phyloP scores from a whole-genome alignment of 2,888 invertebrate genomes.

The Pseudococcus longispinus region DNA sequence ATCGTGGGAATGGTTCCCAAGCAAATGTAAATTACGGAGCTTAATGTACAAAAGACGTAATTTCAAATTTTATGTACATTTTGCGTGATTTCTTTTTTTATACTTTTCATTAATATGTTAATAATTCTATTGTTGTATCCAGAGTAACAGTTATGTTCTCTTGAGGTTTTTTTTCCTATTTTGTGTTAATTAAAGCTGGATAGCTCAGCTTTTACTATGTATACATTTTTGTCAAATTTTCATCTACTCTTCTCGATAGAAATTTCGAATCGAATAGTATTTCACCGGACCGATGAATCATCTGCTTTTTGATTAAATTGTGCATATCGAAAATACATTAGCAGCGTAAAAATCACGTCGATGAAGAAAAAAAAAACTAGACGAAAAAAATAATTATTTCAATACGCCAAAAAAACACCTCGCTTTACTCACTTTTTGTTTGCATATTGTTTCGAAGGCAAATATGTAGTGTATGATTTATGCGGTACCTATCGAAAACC shows the following conservation, averaged over 20 bases:
- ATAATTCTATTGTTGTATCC: conserved; percentile 43
- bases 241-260: not conserved
- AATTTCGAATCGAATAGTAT: not conserved
- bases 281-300: not conserved
- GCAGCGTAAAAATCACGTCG: not conserved
- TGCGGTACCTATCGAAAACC: not conserved
- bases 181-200: not conserved
- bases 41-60: conserved; percentile 38
- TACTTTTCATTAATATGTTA: conserved; percentile 47
- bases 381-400: conserved; percentile 13
- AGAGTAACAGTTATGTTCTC: conserved; percentile 38
- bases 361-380: not conserved
- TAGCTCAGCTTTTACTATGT: not conserved
- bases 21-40: conserved; percentile 34
- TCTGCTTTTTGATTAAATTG: not conserved
- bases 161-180: conserved; percentile 7
- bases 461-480: conserved; percentile 28
- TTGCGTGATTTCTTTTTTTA: conserved; percentile 48
- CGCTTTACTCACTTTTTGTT: not conserved
- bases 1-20: conserved; percentile 48
- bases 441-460: conserved; percentile 21
- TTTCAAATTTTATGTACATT: conserved; percentile 48
- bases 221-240: not conserved
- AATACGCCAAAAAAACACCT: not conserved
- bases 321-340: not conserved